Evolutionary conservation across 2,888 invertebrate genomes (phyloP).

Genomic region (Drosophila anomelani): DNA sequence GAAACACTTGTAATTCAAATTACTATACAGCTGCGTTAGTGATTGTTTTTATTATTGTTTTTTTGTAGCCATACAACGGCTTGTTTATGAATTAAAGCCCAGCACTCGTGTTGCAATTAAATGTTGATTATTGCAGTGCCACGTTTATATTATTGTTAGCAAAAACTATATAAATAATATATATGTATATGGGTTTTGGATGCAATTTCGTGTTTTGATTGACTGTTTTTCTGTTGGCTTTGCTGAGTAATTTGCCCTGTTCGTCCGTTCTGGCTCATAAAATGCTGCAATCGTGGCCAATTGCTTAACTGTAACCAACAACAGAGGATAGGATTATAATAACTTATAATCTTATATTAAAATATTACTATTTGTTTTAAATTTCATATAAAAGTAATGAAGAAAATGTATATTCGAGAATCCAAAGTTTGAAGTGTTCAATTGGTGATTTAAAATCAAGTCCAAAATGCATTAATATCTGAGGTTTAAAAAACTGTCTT

Average conservation of each 20-base stretch:
- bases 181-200: background rate
- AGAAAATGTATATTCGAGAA: too few relatives aligned
- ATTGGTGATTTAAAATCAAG: too few relatives aligned
- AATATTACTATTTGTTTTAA: background rate
- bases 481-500: too few relatives aligned
- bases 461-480: too few relatives aligned
- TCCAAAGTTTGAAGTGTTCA: too few relatives aligned
- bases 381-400: background rate
- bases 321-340: background rate
- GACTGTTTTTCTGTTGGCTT: slow-evolving; percentile 35
- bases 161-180: slow-evolving; percentile 22
- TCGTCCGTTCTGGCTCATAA: slow-evolving; percentile 26
- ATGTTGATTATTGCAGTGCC: background rate
- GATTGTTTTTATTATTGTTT: background rate
- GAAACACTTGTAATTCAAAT: slow-evolving; percentile 4
- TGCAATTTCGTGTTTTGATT: slow-evolving; percentile 26
- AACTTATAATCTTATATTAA: background rate
- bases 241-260: slow-evolving; percentile 1
- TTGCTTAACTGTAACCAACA: slow-evolving; percentile 38
- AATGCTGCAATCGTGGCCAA: slow-evolving; percentile 12
- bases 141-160: background rate
- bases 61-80: background rate
- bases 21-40: background rate
- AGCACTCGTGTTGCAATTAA: slow-evolving; percentile 7
- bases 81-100: slow-evolving; percentile 5